Evolutionary conservation across 1,140 invertebrate species (phyloP), one percentile per base, ranked within the genome.

Genomic region (Philopotamus ludificatus): DNA sequence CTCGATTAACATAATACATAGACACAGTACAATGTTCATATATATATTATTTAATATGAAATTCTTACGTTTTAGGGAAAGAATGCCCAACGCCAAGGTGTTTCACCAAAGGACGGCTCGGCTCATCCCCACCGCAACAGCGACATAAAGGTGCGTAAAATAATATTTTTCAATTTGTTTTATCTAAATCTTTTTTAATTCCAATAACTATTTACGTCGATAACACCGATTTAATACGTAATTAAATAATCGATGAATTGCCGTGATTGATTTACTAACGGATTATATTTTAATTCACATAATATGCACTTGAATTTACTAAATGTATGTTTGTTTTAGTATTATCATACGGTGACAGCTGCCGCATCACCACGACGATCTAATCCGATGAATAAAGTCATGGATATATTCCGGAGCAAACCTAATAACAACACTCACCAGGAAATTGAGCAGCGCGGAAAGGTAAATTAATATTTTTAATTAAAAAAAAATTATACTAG

Each of bases 321-420:
- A n/a, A n/a, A n/a, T n/a, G n/a, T n/a, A n/a, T n/a, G n/a, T n/a
- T n/a, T n/a, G n/a, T n/a, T n/a, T n/a, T n/a, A 86, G 81, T 87
- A 87, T 73, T 87, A 87, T 71, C 85, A 87, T 71, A 87, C 86
- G 16, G 80, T 87, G 39, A 86, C 85, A 12, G 82, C 82, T 12
- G 84, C 80, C 41, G 76, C 79, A 2, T 69, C 74, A 1, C 73
- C 77, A 0, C 73, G 82, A 12, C 81, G 79, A 49, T 73, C 79
- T n/a, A 90, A 89, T 71, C 87, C 90, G 4, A 90, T 92, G 75
- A 88, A 87, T 60, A 94, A 93, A 82, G 90, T 95, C 42, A 94
- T 94, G 85, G 91, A 95, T 76, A 87, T 95, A 70, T 94, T 95
- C 74, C 83, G 92, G 44, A 87, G 90, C 73, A 83, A 91, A 67